Conservation (phyloP, 2,113 vertebrate genomes). For the Nothoprocta pentlandii region DNA sequence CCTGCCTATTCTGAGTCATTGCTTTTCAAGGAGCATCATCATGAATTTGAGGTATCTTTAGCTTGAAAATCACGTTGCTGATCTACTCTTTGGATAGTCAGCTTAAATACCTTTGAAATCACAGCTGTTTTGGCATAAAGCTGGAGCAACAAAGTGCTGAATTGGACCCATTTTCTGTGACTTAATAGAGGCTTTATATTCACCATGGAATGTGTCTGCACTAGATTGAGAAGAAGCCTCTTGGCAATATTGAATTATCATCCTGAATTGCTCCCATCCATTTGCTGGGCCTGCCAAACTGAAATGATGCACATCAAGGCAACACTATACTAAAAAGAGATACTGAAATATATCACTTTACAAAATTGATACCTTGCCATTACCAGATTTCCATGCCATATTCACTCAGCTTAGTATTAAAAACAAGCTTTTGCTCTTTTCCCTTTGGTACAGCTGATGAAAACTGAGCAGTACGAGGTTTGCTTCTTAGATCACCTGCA, state of each 20-base stretch:
- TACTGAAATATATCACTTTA: conserved; percentile 75
- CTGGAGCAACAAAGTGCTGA: neutral
- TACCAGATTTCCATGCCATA: conserved; percentile 54
- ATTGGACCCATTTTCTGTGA: conserved; percentile 57
- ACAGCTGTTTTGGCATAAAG: neutral
- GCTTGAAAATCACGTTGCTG: conserved; percentile 68
- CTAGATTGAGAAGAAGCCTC: conserved; percentile 77
- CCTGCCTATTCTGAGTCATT: conserved; percentile 72
- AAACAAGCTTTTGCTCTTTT: conserved; percentile 63
- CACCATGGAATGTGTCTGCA: conserved; percentile 64
- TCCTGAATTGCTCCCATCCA: conserved; percentile 83
- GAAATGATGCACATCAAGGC: conserved; percentile 77
- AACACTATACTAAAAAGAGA: conserved; percentile 69
- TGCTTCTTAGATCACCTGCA: conserved; percentile 35
- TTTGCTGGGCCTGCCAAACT: conserved; percentile 78
- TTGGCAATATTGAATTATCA: conserved; percentile 80
- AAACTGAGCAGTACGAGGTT: conserved; percentile 22
- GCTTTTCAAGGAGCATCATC: conserved; percentile 78
- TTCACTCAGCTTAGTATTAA: conserved; percentile 61
- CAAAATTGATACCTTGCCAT: conserved; percentile 70
- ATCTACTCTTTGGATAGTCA: neutral
- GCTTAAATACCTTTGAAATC: neutral
- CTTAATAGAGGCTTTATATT: conserved; percentile 78
- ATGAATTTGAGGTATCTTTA: conserved; percentile 74
- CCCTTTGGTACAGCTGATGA: conserved; percentile 42